These are phyloP conservation scores for Philhelius pedissequus DNA, from an alignment of 2,888 invertebrate genomes.

Conservation along the genomic window DNA sequence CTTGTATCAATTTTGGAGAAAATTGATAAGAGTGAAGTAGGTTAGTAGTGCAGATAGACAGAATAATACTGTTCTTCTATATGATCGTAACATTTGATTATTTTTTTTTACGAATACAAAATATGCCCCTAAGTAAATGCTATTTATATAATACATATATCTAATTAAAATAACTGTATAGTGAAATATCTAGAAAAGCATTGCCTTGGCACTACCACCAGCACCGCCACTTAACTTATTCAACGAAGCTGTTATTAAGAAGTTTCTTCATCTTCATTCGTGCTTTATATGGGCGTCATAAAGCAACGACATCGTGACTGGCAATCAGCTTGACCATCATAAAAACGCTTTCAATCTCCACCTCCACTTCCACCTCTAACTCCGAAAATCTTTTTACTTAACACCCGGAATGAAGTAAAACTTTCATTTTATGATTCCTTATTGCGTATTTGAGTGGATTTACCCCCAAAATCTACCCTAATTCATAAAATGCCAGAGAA, in stretches of 20 bases:
- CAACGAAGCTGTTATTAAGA: not conserved
- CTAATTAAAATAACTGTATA: not conserved
- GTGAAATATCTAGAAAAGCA: not conserved
- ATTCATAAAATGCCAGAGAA: not conserved
- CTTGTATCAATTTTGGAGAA: too few species aligned
- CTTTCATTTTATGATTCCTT: conserved; percentile 42
- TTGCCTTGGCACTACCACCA: not conserved
- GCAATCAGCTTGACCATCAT: conserved; percentile 48
- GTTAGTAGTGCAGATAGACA: too few species aligned
- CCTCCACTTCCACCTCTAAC: not conserved
- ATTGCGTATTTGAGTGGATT: conserved; percentile 22
- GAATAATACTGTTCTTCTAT: too few species aligned
- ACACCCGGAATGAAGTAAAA: conserved; percentile 40
- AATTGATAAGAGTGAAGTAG: too few species aligned
- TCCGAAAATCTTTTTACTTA: not conserved
- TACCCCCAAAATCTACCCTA: not conserved
- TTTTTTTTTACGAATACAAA: too few species aligned
- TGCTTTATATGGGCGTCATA: conserved; percentile 34
- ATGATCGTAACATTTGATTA: too few species aligned
- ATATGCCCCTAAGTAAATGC: too few species aligned
- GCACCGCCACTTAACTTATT: not conserved
- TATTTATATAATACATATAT: too few species aligned
- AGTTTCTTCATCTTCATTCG: conserved; percentile 40
- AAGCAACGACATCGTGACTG: conserved; percentile 38
- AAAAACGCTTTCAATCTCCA: conserved; percentile 16